Conservation (phyloP, 2,797 vertebrate species). For the Muscicapa striata region DNA sequence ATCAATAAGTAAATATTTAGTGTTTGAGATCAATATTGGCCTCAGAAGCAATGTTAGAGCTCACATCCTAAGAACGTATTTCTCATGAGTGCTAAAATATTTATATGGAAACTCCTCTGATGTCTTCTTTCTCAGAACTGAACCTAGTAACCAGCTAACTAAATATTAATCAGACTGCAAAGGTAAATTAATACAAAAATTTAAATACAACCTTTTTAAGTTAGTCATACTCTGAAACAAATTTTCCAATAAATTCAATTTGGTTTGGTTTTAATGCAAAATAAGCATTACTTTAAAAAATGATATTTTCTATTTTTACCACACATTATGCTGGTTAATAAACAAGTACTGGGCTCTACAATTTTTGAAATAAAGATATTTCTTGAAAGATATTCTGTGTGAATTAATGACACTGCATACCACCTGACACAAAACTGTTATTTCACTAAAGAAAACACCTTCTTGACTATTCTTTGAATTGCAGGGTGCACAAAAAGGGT, state of each 20-base stretch:
- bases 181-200: neutral
- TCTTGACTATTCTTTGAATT: neutral
- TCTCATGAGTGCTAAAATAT: neutral
- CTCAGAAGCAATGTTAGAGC: neutral
- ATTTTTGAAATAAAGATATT: neutral
- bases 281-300: neutral
- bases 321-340: neutral
- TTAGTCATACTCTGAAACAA: neutral
- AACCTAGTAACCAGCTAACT: neutral
- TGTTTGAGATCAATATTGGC: neutral
- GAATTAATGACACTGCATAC: neutral
- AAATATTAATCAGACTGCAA: neutral
- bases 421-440: neutral
- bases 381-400: neutral
- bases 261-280: neutral
- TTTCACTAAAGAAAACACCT: neutral
- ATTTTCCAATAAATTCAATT: neutral
- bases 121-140: neutral
- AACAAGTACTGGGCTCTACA: neutral
- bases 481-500: neutral
- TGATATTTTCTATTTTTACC: neutral
- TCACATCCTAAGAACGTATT: neutral
- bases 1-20: neutral
- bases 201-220: neutral
- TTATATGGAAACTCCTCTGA: neutral